Evolutionary conservation across 2,797 vertebrate genomes (phyloP).

Genomic region (Syndactyla subalaris): DNA sequence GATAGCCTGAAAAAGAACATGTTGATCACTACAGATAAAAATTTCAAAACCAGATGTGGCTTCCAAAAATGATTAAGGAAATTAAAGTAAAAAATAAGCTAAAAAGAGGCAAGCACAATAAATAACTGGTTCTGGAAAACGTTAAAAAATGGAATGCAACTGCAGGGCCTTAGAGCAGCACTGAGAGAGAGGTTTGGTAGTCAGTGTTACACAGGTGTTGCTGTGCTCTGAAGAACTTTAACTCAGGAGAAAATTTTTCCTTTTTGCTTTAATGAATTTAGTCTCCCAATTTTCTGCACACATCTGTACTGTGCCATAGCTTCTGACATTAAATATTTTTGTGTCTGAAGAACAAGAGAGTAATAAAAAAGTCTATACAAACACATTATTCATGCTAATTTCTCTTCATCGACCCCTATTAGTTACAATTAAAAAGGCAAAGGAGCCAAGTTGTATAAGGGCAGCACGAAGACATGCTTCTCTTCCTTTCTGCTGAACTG

Average conservation of each 20-base stretch:
- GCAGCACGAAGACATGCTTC: not conserved
- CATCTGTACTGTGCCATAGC: not conserved
- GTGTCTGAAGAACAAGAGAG: not conserved
- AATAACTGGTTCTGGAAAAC: not conserved
- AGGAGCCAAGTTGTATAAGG: not conserved
- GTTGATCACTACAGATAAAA: not conserved
- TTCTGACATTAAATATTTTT: not conserved
- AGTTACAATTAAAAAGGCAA: not conserved
- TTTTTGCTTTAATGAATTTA: not conserved
- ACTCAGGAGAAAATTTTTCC: not conserved
- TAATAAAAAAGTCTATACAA: not conserved
- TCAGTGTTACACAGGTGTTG: not conserved
- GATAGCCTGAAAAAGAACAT: not conserved
- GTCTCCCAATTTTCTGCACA: not conserved
- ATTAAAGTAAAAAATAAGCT: not conserved
- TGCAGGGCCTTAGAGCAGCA: not conserved
- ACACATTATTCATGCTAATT: not conserved
- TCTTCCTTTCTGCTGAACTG: not conserved
- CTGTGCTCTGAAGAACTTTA: not conserved
- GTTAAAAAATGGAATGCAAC: not conserved
- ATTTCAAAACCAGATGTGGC: not conserved
- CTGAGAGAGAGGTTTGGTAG: not conserved
- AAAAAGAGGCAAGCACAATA: not conserved
- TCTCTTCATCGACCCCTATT: not conserved
- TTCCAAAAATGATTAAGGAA: not conserved